These are phyloP conservation scores for Axis porcinus DNA, from an alignment of 2,113 vertebrate genomes.

Conservation along the genomic window DNA sequence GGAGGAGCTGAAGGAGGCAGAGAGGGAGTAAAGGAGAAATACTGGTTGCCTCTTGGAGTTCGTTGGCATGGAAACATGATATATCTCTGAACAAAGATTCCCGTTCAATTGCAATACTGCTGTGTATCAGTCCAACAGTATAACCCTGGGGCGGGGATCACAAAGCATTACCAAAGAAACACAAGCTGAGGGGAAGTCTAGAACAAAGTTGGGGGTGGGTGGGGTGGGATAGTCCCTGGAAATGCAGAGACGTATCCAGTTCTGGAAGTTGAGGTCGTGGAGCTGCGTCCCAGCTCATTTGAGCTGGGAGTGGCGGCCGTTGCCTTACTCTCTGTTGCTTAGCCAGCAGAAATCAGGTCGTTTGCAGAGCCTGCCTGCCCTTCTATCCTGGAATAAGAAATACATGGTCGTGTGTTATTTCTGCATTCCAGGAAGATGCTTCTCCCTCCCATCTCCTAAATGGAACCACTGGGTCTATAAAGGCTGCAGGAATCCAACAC, in stretches of 20 bases:
- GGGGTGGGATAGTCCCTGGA: neutral
- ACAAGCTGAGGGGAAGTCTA: neutral
- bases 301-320: neutral
- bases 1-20: neutral
- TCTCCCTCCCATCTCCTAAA: neutral
- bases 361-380: neutral
- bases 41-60: neutral
- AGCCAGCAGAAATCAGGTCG: constrained; percentile 1
- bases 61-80: constrained; percentile 69
- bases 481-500: neutral
- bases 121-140: constrained; percentile 29
- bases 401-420: neutral
- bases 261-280: neutral
- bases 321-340: neutral
- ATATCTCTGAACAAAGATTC: constrained; percentile 51
- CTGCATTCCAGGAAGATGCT: neutral
- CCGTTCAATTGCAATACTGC: neutral
- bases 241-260: neutral
- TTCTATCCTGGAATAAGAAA: neutral
- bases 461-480: neutral
- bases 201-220: neutral
- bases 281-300: neutral
- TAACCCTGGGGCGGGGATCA: neutral
- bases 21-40: neutral
- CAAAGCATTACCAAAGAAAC: constrained; percentile 9